phyloP scores from a whole-genome alignment of 2,113 vertebrate species.

The Rhagologus leucostigma region DNA sequence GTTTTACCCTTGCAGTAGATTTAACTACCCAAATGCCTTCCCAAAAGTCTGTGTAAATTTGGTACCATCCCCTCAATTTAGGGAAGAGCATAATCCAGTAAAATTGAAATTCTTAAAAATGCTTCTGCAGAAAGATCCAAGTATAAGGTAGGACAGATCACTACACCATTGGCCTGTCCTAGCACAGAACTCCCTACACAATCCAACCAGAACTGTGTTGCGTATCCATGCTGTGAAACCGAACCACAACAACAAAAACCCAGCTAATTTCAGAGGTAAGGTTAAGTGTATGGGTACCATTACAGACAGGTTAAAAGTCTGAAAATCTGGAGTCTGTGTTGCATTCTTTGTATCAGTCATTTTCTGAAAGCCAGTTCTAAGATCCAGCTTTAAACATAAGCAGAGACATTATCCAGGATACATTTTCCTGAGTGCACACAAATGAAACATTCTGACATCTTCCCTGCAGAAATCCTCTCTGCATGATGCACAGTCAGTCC shows the following conservation, averaged over 20 bases:
- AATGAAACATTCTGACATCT: not conserved
- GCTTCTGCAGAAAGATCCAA: not conserved
- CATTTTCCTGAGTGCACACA: not conserved
- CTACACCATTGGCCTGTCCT: not conserved
- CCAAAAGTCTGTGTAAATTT: not conserved
- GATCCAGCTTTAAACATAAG: not conserved
- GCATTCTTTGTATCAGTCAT: not conserved
- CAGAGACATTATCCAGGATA: not conserved
- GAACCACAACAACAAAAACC: not conserved
- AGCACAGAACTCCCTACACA: not conserved
- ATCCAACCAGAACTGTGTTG: not conserved
- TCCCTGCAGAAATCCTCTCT: not conserved
- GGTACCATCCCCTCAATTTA: not conserved
- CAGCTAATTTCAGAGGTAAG: not conserved
- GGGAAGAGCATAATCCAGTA: not conserved
- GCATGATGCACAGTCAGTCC: not conserved
- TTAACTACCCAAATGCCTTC: not conserved
- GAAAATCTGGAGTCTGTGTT: not conserved
- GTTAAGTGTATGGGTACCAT: not conserved
- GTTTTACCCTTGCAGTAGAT: not conserved
- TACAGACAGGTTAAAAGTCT: not conserved
- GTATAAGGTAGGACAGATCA: too few species aligned
- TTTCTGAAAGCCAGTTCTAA: not conserved
- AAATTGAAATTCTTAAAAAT: not conserved
- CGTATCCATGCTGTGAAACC: not conserved